phyloP scores from a whole-genome alignment of 1,140 invertebrate genomes.

The Anthonomus grandis region DNA sequence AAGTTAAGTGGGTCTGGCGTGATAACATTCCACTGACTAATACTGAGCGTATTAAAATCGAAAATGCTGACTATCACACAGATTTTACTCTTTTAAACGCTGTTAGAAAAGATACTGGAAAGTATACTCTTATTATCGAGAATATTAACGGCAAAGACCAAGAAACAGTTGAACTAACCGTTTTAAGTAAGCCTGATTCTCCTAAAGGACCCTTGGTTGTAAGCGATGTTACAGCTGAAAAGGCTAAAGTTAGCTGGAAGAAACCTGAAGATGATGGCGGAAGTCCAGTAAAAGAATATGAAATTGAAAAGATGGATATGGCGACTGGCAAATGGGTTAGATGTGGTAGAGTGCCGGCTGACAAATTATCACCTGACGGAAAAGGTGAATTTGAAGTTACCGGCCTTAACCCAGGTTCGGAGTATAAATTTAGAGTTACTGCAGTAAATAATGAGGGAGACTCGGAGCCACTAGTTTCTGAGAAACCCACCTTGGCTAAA shows the following conservation, averaged over 20 bases:
- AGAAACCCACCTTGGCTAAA: constrained; percentile 83
- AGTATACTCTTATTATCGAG: constrained; percentile 84
- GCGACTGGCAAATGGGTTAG: constrained; percentile 85
- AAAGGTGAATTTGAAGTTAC: constrained; percentile 77
- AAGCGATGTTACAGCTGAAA: constrained; percentile 78
- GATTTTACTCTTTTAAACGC: constrained; percentile 82
- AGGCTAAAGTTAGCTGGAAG: constrained; percentile 85
- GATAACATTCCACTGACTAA: constrained; percentile 77
- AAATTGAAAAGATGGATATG: constrained; percentile 92
- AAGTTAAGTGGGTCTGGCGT: constrained; percentile 80
- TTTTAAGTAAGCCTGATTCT: constrained; percentile 79
- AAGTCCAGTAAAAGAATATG: constrained; percentile 88
- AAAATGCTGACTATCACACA: constrained; percentile 88
- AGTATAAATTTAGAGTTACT: constrained; percentile 95
- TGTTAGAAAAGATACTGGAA: constrained; percentile 84
- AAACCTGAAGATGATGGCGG: constrained; percentile 93
- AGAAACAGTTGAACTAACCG: constrained; percentile 87
- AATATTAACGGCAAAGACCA: constrained; percentile 87
- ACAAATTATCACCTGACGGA: constrained; percentile 60
- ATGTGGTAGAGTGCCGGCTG: constrained; percentile 74
- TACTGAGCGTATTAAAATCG: constrained; percentile 83
- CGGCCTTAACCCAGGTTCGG: constrained; percentile 83
- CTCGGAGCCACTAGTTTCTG: constrained; percentile 87
- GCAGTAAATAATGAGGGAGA: constrained; percentile 96
- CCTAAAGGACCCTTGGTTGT: constrained; percentile 90